phyloP scores from a whole-genome alignment of 2,888 invertebrate genomes.

The Latrodectus elegans region DNA sequence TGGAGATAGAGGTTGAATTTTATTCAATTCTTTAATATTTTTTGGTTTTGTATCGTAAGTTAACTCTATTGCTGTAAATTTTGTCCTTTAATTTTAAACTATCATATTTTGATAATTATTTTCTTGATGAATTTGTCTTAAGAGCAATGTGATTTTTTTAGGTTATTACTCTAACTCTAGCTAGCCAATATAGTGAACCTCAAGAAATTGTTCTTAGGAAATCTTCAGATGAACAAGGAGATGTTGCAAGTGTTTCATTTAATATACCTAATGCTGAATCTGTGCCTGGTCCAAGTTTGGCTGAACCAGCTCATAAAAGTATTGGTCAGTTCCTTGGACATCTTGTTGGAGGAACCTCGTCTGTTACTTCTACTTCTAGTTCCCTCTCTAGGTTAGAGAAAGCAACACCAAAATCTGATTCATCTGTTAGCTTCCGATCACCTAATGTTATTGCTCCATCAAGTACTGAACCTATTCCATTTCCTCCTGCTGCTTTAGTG shows the following conservation, averaged over 20 bases:
- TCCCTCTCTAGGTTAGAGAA: constrained; percentile 39
- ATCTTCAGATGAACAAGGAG: constrained; percentile 60
- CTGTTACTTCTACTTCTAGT: constrained; percentile 37
- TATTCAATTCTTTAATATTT: too few relatives aligned
- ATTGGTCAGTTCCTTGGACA: constrained; percentile 75
- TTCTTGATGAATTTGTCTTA: background rate
- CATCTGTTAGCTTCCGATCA: constrained; percentile 74
- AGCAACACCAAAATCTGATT: constrained; percentile 58
- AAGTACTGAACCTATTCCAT: constrained; percentile 81
- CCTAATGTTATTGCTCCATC: constrained; percentile 81
- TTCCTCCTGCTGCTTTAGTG: constrained; percentile 72
- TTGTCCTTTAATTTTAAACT: too few relatives aligned
- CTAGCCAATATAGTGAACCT: constrained; percentile 81
- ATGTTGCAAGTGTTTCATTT: constrained; percentile 71
- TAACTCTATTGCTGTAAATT: too few relatives aligned
- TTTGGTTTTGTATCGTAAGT: too few relatives aligned
- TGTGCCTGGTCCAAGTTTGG: constrained; percentile 73
- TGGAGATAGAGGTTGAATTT: too few relatives aligned
- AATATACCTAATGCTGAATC: constrained; percentile 71
- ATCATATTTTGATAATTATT: background rate
- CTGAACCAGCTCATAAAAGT: constrained; percentile 74
- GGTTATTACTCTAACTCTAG: constrained; percentile 81
- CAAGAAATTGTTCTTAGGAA: constrained; percentile 78
- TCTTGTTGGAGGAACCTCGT: constrained; percentile 71
- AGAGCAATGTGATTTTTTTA: constrained; percentile 71